phyloP scores from a whole-genome alignment of 2,888 invertebrate species.

The Theretra japonica region DNA sequence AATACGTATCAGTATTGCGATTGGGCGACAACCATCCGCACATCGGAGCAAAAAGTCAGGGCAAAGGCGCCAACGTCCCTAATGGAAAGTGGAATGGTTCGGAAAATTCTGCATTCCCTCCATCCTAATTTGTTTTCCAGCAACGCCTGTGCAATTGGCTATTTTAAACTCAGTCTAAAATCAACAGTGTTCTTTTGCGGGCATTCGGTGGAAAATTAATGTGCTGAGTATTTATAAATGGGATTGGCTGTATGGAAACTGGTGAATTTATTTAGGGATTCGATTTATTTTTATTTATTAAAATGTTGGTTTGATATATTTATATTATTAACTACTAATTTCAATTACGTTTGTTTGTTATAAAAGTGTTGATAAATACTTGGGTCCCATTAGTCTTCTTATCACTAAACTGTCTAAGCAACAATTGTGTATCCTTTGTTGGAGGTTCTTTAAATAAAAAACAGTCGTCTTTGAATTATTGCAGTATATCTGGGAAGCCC shows the following conservation, averaged over 20 bases:
- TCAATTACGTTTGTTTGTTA: too few species aligned
- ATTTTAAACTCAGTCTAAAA: constrained; percentile 44
- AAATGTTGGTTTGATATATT: background rate
- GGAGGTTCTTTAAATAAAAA: too few species aligned
- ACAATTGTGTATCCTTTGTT: too few species aligned
- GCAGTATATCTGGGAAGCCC: too few species aligned
- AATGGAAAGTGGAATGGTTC: constrained; percentile 18
- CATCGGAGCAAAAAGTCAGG: background rate
- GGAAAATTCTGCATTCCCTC: constrained; percentile 52
- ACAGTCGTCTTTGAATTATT: too few species aligned
- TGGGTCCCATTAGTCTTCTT: too few species aligned
- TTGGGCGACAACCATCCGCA: background rate
- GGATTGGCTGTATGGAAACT: too few species aligned
- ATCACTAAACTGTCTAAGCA: too few species aligned
- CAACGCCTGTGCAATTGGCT: constrained; percentile 35
- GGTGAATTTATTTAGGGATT: background rate
- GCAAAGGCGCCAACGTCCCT: constrained; percentile 16
- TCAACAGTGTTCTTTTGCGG: constrained; percentile 39
- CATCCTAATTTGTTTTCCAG: constrained; percentile 50
- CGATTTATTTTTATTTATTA: background rate
- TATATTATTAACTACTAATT: too few species aligned
- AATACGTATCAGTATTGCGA: constrained; percentile 1
- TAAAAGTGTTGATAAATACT: too few species aligned
- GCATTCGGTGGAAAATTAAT: constrained; percentile 1
- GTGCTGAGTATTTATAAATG: background rate